phyloP scores from a whole-genome alignment of 1,140 invertebrate genomes.

The Heliothis subflexa region DNA sequence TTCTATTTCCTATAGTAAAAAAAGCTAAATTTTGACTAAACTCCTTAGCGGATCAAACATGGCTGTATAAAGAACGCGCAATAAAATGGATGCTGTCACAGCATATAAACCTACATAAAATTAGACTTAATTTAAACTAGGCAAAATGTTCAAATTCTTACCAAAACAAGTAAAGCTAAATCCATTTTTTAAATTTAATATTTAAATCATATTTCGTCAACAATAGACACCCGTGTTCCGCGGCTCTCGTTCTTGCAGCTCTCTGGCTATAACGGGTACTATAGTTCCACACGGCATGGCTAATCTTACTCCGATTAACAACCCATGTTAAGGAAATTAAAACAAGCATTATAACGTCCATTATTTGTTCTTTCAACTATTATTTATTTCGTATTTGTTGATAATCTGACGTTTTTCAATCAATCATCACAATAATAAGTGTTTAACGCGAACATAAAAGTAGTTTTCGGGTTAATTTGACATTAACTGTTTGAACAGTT shows the following conservation, averaged over 20 bases:
- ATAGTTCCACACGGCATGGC: not conserved
- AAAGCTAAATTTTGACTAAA: too few species aligned
- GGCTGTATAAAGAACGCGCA: too few species aligned
- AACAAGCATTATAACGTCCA: not conserved
- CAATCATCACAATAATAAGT: not conserved
- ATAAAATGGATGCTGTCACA: too few species aligned
- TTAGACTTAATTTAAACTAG: too few species aligned
- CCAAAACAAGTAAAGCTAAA: constrained; percentile 7
- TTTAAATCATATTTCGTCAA: not conserved
- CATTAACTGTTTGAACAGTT: too few species aligned
- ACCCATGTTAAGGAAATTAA: constrained; percentile 2
- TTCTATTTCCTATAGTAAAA: too few species aligned
- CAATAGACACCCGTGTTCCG: not conserved
- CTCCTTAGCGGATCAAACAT: too few species aligned
- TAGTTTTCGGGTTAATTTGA: too few species aligned
- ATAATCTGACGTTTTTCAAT: not conserved
- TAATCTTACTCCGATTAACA: not conserved
- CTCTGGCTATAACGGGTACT: not conserved
- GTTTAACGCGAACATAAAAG: too few species aligned
- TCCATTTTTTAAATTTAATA: constrained; percentile 1
- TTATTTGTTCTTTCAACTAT: constrained; percentile 3
- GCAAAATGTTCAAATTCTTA: not conserved
- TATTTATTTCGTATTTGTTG: not conserved
- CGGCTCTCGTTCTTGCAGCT: not conserved
- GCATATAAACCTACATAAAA: too few species aligned